Base-by-base conservation (phyloP, 2,113 vertebrate genomes). In the Cyprinodon tularosa region DNA sequence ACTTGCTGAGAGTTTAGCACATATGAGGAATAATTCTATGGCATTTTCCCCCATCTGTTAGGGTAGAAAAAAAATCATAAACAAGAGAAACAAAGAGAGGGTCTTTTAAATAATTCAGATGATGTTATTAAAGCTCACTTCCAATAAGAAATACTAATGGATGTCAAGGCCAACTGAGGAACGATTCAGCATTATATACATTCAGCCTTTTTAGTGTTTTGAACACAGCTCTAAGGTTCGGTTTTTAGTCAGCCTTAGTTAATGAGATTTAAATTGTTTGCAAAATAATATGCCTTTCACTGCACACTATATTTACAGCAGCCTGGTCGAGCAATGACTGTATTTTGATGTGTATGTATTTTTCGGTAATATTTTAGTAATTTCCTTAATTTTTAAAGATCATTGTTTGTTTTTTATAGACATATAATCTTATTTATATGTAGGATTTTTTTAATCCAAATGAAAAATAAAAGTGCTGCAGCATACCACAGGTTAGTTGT, bases 1-100 rank as follows among this genome's bases (percentile, higher is more conserved):
- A 71, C 69, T 60, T 80, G 66, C 78, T 66, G 69, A 73, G 72
- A 74, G 42, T 86, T 82, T 59, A 45, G 75, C 48, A 39, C 22
- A 20, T 61, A 17, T 59, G 29, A 68, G 57, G 65, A 62, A 71
- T n/a, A 53, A 50, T 73, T 71, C 38, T 75, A 53, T 53, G 3
- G 4, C 1, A 29, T 59, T 67, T 47, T 15, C 81, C 87, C 73
- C 83, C 22, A 29, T 48, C 36, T 36, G 22, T 53, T 71, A 66
- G 4, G 7, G 37, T 45, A 15, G 65, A 74, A 72, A 36, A 67
- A 62, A 61, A 29, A 57, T 57, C 17, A n/a, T 57, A 57, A 57
- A 57, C 50, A 57, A 57, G 17, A 57, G n/a, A 66, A 74, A 77
- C 61, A 72, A 75, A 62, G 45, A 61, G 48, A 0, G 13, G 42